These are phyloP conservation scores for Felis catus DNA, from an alignment of 2,113 vertebrate species.

Conservation along the genomic window F.catus_Fca126_mat1.0 CM031420.1:112939001-112939500, in stretches of 20 bases:
- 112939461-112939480: background rate
- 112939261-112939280: too few species aligned
- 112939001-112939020: background rate
- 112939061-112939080: background rate
- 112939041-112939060: background rate
- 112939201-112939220: too few species aligned
- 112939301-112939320: too few species aligned
- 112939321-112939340: background rate
- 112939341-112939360: conserved; percentile 1
- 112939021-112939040: background rate
- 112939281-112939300: too few species aligned
- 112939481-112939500: conserved; percentile 18
- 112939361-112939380: background rate
- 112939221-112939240: too few species aligned
- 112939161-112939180: too few species aligned
- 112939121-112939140: background rate
- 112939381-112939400: conserved; percentile 17
- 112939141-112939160: too few species aligned
- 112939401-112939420: background rate
- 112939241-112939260: too few species aligned
- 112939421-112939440: background rate
- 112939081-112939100: background rate
- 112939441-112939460: conserved; percentile 2
- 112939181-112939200: too few species aligned
- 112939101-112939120: background rate